phyloP scores from a whole-genome alignment of 2,113 vertebrate genomes.

The Thinocorus orbignyianus region DNA sequence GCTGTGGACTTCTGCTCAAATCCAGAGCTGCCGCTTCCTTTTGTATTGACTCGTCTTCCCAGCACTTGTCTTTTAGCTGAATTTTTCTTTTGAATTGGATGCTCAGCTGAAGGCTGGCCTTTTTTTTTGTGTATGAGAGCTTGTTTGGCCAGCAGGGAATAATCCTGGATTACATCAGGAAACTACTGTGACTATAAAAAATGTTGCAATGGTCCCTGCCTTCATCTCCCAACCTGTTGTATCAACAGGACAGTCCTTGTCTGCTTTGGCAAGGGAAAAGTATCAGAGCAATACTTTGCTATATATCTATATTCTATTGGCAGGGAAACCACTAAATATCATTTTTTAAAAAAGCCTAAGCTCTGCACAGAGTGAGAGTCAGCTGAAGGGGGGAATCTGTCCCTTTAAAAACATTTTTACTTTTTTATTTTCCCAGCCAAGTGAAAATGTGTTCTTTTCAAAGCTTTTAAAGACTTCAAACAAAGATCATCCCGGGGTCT shows the following conservation, averaged over 20 bases:
- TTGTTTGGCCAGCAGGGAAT: conserved; percentile 17
- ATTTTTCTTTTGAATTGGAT: conserved; percentile 45
- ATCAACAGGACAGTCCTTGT: not conserved
- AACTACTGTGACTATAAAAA: not conserved
- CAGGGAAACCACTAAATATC: not conserved
- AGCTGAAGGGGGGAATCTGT: not conserved
- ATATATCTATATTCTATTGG: not conserved
- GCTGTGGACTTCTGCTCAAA: conserved; percentile 31
- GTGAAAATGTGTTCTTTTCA: no score
- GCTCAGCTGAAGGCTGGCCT: not conserved
- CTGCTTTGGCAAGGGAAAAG: not conserved
- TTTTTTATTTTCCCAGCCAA: not conserved
- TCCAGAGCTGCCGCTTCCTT: not conserved
- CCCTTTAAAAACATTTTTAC: not conserved
- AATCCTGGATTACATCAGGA: conserved; percentile 43
- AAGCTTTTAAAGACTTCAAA: not conserved
- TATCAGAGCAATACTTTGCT: not conserved
- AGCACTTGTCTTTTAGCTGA: not conserved
- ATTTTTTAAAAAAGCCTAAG: not conserved
- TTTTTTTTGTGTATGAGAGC: not conserved
- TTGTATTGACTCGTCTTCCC: conserved; percentile 39
- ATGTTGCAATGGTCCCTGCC: not conserved
- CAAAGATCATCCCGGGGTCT: not conserved
- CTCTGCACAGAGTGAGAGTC: not conserved
- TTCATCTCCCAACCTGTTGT: not conserved